A percentile compares a stretch with the other conserved stretches of the same genome.
phyloP scores from a whole-genome alignment of 1,140 invertebrate genomes.

The Ectropis grisescens region DNA sequence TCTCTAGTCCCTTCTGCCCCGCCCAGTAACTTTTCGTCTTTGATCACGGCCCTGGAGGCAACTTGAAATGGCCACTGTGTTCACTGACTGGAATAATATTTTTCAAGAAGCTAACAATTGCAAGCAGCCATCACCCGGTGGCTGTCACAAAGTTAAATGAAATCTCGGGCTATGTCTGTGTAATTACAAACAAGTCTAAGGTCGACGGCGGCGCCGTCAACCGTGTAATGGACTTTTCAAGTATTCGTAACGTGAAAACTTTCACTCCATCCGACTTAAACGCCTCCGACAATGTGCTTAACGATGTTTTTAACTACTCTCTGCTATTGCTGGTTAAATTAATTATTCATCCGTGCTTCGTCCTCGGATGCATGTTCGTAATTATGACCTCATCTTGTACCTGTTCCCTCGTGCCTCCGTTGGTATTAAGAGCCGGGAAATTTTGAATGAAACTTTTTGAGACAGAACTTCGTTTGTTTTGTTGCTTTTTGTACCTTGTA shows the following conservation, averaged over 20 bases:
- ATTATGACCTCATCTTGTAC: too few relatives aligned
- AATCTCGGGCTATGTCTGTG: slow-evolving; percentile 56
- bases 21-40: too few relatives aligned
- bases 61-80: too few relatives aligned
- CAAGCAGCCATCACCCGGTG: slow-evolving; percentile 32
- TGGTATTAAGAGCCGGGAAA: too few relatives aligned
- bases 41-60: too few relatives aligned
- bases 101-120: slow-evolving; percentile 28
- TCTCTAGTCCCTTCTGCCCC: too few relatives aligned
- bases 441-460: too few relatives aligned
- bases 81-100: slow-evolving; percentile 23
- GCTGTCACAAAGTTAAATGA: slow-evolving; percentile 62
- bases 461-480: too few relatives aligned
- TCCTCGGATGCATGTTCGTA: not conserved
- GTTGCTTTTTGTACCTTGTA: too few relatives aligned
- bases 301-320: slow-evolving; percentile 63
- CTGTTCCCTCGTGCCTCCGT: too few relatives aligned
- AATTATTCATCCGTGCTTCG: slow-evolving; percentile 33
- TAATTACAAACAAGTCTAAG: slow-evolving; percentile 59
- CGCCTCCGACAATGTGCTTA: slow-evolving; percentile 59
- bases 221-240: slow-evolving; percentile 67
- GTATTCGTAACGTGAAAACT: slow-evolving; percentile 65
- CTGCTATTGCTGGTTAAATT: slow-evolving; percentile 46
- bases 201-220: slow-evolving; percentile 42
- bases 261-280: slow-evolving; percentile 51